These are phyloP conservation scores for Agrochola circellaris DNA, from an alignment of 2,888 invertebrate genomes.

Conservation along the genomic window DNA sequence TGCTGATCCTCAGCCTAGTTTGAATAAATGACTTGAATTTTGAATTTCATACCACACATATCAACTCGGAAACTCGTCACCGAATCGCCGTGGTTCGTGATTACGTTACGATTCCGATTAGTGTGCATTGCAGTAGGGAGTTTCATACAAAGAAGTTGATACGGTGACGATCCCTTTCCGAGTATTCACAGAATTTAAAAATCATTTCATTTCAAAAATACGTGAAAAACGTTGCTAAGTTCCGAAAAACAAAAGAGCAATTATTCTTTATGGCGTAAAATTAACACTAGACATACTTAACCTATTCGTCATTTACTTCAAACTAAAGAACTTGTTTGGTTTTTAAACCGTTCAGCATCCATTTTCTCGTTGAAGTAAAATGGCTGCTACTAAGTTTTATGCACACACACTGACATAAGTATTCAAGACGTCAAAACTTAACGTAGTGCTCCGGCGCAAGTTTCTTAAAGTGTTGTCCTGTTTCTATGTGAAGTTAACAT, in stretches of 20 bases:
- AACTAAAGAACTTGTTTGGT: slow-evolving; percentile 29
- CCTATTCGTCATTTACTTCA: slow-evolving; percentile 20
- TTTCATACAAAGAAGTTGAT: too few species aligned
- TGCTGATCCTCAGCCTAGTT: too few species aligned
- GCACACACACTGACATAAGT: slow-evolving; percentile 41
- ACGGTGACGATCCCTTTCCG: too few species aligned
- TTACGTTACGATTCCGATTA: too few species aligned
- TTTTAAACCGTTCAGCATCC: slow-evolving; percentile 22
- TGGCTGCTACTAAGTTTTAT: slow-evolving; percentile 36
- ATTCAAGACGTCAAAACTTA: slow-evolving; percentile 39
- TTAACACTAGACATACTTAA: slow-evolving; percentile 3
- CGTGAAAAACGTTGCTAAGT: background rate
- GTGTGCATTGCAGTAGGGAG: too few species aligned
- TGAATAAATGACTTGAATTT: too few species aligned
- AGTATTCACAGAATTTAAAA: too few species aligned
- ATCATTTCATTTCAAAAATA: background rate
- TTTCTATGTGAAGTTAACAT: slow-evolving; percentile 1
- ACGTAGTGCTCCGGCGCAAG: slow-evolving; percentile 10
- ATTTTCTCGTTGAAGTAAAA: slow-evolving; percentile 32
- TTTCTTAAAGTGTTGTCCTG: slow-evolving; percentile 8
- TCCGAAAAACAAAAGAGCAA: slow-evolving; percentile 17
- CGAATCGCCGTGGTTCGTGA: too few species aligned
- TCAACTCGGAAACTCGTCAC: too few species aligned
- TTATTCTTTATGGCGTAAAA: slow-evolving; percentile 20
- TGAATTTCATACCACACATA: too few species aligned